Evolutionary conservation across 2,113 vertebrate species (phyloP).

Genomic region (Spea multiplicata): DNA sequence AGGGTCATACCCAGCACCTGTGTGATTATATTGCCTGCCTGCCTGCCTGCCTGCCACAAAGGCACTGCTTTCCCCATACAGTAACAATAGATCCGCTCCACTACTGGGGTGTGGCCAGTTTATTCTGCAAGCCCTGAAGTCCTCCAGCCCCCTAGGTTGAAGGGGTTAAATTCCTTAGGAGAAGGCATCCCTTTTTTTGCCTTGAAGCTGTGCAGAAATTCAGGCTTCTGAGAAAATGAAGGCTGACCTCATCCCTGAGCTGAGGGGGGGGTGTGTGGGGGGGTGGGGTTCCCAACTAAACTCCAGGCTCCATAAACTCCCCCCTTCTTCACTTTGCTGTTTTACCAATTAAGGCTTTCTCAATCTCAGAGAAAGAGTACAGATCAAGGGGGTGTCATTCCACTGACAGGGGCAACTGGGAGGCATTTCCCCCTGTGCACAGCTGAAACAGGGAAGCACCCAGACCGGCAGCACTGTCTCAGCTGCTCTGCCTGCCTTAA

Average conservation of each 20-base stretch:
- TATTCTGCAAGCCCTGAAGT: background rate
- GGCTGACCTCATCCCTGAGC: constrained; percentile 45
- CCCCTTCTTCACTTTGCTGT: constrained; percentile 39
- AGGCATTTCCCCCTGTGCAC: constrained; percentile 36
- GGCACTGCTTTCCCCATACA: background rate
- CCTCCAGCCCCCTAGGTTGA: background rate
- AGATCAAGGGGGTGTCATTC: constrained; percentile 42
- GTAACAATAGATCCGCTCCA: background rate
- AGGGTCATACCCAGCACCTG: background rate
- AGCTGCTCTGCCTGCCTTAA: constrained; percentile 10
- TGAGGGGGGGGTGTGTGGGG: constrained; percentile 4
- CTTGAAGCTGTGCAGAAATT: constrained; percentile 46
- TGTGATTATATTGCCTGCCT: background rate
- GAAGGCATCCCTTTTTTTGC: constrained; percentile 43
- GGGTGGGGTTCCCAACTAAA: constrained; percentile 30
- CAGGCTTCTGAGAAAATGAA: constrained; percentile 48
- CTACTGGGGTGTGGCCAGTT: background rate
- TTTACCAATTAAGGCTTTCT: constrained; percentile 49
- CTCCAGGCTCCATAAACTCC: constrained; percentile 35
- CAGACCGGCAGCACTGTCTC: background rate
- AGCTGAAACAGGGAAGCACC: constrained; percentile 31
- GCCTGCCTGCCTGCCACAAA: background rate
- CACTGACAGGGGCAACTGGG: constrained; percentile 30
- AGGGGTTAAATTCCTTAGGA: constrained; percentile 43
- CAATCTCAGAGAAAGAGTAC: constrained; percentile 40